Evolutionary conservation across 2,888 invertebrate species (phyloP), one percentile per base, ranked within the genome.

Genomic region (Argyresthia goedartella): DNA sequence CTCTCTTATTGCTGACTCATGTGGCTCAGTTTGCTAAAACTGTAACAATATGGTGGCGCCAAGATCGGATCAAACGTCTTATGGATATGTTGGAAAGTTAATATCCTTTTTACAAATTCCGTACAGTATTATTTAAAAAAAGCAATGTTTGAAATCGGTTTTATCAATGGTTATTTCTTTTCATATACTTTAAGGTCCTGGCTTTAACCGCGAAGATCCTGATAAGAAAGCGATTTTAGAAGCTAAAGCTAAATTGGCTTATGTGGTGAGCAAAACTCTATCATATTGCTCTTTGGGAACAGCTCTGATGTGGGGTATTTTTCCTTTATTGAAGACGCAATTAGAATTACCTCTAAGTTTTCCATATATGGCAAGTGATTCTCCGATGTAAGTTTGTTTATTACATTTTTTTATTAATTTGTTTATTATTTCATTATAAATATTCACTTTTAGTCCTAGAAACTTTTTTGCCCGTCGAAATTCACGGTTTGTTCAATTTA

Each of bases 1-100:
- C 55, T 7, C 50, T 59, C 34, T 49, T 60, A 15, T 36, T 58
- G 9, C 35, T 60, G 11, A 60, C 59, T 1, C 59, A 59, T 49
- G 16, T 56, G 2, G 55, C 56, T 4, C 56, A 59, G 39, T 41
- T 56, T 4, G 46, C 53, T 13, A 60, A 60, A 43, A 51, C 48
- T 35, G 33, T 53, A 9, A 53, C 52, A 8, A 55, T 59, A 9
- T 46, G 53, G 51, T 42, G 43, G 7, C 46, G 41, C 11, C 55
- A 53, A 16, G n/a, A 39, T 2, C 50, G 33, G 35, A 56, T 59
- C 8, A 53, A 51, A 15, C 13, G 36, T 3, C n/a, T 60, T n/a
- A 33, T 60, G 7, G 35, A 54, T 11, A 35, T 52, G 39, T 48
- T 60, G 10, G 55, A 59, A 11, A 53, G 60, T 60, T 2, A 25